These are phyloP conservation scores for Napeogenes sylphis DNA, from an alignment of 2,888 invertebrate species.

Conservation along the genomic window DNA sequence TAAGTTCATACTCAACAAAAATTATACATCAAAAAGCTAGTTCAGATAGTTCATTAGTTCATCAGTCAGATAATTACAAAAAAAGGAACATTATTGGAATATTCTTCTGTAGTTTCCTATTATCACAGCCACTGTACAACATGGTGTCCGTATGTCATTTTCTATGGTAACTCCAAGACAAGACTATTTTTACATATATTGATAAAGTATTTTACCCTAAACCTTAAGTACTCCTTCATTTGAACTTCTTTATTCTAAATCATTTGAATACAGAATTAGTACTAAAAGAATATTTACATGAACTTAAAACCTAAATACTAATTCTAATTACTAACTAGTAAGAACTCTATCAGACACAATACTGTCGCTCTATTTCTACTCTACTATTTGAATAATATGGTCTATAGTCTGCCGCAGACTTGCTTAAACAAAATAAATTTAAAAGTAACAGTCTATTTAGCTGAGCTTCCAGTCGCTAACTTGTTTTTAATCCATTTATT, in stretches of 20 bases:
- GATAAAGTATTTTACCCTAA: too few species aligned
- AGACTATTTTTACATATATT: too few species aligned
- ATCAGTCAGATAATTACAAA: too few species aligned
- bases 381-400: too few species aligned
- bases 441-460: slow-evolving; percentile 44
- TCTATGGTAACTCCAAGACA: slow-evolving; percentile 3
- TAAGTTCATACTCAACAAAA: too few species aligned
- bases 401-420: slow-evolving; percentile 8
- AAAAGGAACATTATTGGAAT: slow-evolving; percentile 3
- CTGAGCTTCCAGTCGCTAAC: slow-evolving; percentile 51
- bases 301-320: too few species aligned
- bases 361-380: background rate
- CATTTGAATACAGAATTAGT: too few species aligned
- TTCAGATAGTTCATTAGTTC: too few species aligned
- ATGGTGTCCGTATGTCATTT: slow-evolving; percentile 37
- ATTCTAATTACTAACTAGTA: background rate
- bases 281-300: too few species aligned
- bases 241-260: too few species aligned
- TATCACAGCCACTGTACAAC: slow-evolving; percentile 68
- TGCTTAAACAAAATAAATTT: slow-evolving; percentile 19
- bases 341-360: background rate
- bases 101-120: slow-evolving; percentile 33
- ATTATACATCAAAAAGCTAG: too few species aligned
- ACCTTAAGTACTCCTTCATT: too few species aligned
- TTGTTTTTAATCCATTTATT: slow-evolving; percentile 70